A percentile compares a stretch with the other conserved stretches of the same genome.
Conservation (phyloP, 2,113 vertebrate species). For the Scomber colias region DNA sequence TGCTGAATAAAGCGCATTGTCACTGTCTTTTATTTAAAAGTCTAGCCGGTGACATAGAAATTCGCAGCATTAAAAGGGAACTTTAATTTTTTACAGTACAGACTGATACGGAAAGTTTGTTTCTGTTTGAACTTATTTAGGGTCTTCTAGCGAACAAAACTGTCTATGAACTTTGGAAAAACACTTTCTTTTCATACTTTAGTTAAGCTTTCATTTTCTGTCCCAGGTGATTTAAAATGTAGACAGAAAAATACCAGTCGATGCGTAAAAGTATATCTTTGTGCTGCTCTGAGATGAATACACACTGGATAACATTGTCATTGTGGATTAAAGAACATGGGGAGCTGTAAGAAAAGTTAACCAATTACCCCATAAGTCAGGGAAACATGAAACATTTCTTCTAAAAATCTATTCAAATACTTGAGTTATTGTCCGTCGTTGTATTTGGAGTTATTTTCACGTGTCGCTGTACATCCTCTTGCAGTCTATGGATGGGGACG, state of each 20-base stretch:
- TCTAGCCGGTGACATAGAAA: conserved; percentile 35
- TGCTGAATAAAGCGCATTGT: conserved; percentile 80
- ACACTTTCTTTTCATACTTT: conserved; percentile 2
- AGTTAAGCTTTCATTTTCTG: conserved; percentile 6
- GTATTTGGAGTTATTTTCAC: conserved; percentile 62
- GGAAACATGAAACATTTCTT: conserved; percentile 31
- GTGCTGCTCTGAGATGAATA: conserved; percentile 32
- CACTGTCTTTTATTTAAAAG: conserved; percentile 16
- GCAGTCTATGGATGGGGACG: conserved; percentile 94
- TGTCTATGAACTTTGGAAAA: background rate
- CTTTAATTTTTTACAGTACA: conserved; percentile 25
- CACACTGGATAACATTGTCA: conserved; percentile 27
- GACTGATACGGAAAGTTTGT: conserved; percentile 8
- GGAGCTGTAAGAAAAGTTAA: conserved; percentile 39
- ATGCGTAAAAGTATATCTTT: conserved; percentile 38
- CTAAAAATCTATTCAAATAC: conserved; percentile 24
- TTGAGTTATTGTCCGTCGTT: background rate
- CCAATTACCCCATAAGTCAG: background rate
- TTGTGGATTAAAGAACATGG: conserved; percentile 9
- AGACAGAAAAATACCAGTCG: conserved; percentile 43
- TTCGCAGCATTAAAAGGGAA: conserved; percentile 68
- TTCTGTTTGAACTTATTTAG: background rate
- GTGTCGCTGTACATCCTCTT: conserved; percentile 96
- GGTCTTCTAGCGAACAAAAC: background rate
- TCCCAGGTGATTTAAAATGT: conserved; percentile 46